Evolutionary conservation across 2,888 invertebrate genomes (phyloP), one percentile per base, ranked within the genome.

Genomic region (Adelognathus sp.): DNA sequence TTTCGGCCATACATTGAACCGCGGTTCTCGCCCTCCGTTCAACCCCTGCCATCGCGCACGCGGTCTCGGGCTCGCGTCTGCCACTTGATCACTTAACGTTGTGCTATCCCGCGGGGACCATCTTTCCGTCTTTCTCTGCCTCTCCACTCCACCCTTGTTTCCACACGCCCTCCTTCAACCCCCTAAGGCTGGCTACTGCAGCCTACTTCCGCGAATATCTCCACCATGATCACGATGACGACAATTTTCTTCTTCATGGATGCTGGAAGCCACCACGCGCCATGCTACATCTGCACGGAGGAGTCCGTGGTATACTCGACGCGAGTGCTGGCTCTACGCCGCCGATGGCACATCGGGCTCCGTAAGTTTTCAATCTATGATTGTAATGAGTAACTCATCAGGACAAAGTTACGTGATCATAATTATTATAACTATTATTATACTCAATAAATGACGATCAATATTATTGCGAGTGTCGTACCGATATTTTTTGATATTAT

Each of bases 1-100:
- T 89, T 88, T 87, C 87, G 88, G 86, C 85, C 87, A 87, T 87
- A 86, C 87, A 87, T 84, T 88, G 86, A 87, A 87, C 88, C 89
- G 85, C 85, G 84, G 82, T 76, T 76, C 81, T 81, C 80, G 76
- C 82, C 82, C 81, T 75, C 78, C 73, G 81, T 77, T 80, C 85
- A 80, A 79, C 82, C 84, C 84, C 83, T 82, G 83, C 74, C 80
- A 69, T 76, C 76, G 79, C 79, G 81, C 74, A 72, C 75, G 75
- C 81, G 82, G 81, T 76, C 67, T 75, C 75, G 81, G 69, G 77
- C 79, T 69, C 73, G 75, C 63, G 71, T 71, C 46, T 67, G 52
- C 67, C 69, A 33, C 46, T 21, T 24, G 41, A 36, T 41, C 14
- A 60, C 24, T 21, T 14, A 29, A 54, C 56, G 31, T 16, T 56